Evolutionary conservation across 2,888 invertebrate species (phyloP).

Genomic region (Polymixis lichenea): DNA sequence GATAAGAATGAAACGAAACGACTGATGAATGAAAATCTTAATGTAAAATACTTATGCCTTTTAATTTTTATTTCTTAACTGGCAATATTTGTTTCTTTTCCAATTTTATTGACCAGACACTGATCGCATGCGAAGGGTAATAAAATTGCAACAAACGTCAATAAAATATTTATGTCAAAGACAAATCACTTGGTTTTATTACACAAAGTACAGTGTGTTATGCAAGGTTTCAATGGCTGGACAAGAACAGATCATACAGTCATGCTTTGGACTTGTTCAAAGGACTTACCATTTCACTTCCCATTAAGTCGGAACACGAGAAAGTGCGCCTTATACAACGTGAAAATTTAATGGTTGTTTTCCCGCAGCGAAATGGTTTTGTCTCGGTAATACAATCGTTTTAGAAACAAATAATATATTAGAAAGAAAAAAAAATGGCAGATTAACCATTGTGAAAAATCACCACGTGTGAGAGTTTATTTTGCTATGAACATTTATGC

Average conservation of each 20-base stretch:
- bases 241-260: not conserved
- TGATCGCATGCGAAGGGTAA: slow-evolving; percentile 39
- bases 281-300: not conserved
- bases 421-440: too few relatives aligned
- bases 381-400: too few relatives aligned
- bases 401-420: too few relatives aligned
- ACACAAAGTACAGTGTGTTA: slow-evolving; percentile 6
- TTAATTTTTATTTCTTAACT: slow-evolving; percentile 14
- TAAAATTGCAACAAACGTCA: slow-evolving; percentile 48
- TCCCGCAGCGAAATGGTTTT: too few relatives aligned
- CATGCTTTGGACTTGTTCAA: not conserved
- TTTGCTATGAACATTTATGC: too few relatives aligned
- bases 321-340: too few relatives aligned
- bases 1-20: not conserved
- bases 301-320: not conserved
- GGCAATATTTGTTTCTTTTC: not conserved
- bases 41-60: too few relatives aligned
- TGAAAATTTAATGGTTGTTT: too few relatives aligned
- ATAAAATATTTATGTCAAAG: slow-evolving; percentile 50
- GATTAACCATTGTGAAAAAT: too few relatives aligned
- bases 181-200: slow-evolving; percentile 47
- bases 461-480: too few relatives aligned
- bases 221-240: slow-evolving; percentile 16
- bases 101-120: slow-evolving; percentile 11
- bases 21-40: slow-evolving; percentile 2